phyloP scores from a whole-genome alignment of 2,888 invertebrate genomes.

The Thalpophila matura region DNA sequence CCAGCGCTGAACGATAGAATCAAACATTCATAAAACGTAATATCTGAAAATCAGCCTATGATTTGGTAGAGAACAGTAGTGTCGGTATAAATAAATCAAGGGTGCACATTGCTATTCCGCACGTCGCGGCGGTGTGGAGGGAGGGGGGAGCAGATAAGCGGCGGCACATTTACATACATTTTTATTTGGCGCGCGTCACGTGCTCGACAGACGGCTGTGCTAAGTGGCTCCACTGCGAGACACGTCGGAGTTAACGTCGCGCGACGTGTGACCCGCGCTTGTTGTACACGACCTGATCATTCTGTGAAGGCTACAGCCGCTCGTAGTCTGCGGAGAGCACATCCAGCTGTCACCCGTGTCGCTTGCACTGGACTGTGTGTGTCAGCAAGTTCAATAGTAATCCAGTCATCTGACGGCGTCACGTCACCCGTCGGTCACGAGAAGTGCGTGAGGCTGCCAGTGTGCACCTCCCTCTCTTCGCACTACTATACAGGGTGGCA shows the following conservation, averaged over 20 bases:
- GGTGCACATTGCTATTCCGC: slow-evolving; percentile 27
- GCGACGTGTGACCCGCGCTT: not conserved
- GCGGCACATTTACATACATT: slow-evolving; percentile 32
- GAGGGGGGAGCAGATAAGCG: slow-evolving; percentile 17
- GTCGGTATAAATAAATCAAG: slow-evolving; percentile 26
- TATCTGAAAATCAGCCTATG: slow-evolving; percentile 16
- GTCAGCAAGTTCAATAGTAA: too few relatives aligned
- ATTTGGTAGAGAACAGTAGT: slow-evolving; percentile 6
- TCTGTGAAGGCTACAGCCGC: too few relatives aligned
- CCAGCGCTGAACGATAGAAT: too few relatives aligned
- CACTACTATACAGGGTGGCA: too few relatives aligned
- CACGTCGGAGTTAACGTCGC: not conserved
- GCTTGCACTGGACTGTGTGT: too few relatives aligned
- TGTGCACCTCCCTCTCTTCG: too few relatives aligned
- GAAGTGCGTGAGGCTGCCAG: too few relatives aligned
- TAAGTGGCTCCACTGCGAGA: slow-evolving; percentile 5
- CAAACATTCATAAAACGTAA: slow-evolving; percentile 8
- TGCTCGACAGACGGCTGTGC: not conserved
- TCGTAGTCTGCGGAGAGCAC: too few relatives aligned
- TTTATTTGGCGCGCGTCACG: slow-evolving; percentile 8
- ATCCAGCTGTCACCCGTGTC: too few relatives aligned
- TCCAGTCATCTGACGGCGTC: too few relatives aligned
- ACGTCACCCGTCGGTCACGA: too few relatives aligned
- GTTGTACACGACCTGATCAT: too few relatives aligned
- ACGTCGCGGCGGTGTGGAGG: not conserved